A percentile compares a stretch with the other conserved stretches of the same genome.
These are phyloP conservation scores for Spinus olivaceus DNA, from an alignment of 2,797 vertebrate species.

Conservation along the genomic window DNA sequence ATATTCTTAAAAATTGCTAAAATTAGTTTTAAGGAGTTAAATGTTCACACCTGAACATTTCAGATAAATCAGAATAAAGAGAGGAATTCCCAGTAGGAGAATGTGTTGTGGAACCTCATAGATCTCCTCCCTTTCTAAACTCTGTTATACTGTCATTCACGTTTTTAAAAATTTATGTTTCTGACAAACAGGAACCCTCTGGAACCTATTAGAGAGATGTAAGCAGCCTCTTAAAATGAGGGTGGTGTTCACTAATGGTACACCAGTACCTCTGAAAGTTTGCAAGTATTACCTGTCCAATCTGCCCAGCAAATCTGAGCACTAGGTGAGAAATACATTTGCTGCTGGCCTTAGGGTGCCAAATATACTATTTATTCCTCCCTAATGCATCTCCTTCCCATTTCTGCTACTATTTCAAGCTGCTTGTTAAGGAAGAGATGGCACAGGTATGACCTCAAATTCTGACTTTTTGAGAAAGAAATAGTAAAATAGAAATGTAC, in stretches of 20 bases:
- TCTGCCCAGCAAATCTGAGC: neutral
- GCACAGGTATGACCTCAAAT: neutral
- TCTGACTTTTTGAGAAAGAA: neutral
- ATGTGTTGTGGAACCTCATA: neutral
- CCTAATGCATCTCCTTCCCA: neutral
- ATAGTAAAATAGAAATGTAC: neutral
- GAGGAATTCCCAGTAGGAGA: neutral
- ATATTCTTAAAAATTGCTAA: neutral
- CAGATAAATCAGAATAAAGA: neutral
- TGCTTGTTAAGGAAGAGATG: neutral
- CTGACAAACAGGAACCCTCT: neutral
- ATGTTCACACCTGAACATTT: neutral
- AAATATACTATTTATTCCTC: neutral
- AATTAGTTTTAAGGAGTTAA: neutral
- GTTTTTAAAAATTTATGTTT: neutral
- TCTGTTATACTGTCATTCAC: neutral
- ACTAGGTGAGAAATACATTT: neutral
- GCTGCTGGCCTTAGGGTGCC: neutral
- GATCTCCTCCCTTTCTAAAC: neutral
- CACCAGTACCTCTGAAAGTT: neutral
- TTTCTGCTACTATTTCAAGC: neutral
- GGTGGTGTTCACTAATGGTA: neutral
- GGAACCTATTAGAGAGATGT: neutral
- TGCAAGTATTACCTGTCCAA: neutral
- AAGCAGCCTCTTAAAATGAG: neutral